Conservation (phyloP, 2,888 invertebrate species). For the Tholera decimalis region DNA sequence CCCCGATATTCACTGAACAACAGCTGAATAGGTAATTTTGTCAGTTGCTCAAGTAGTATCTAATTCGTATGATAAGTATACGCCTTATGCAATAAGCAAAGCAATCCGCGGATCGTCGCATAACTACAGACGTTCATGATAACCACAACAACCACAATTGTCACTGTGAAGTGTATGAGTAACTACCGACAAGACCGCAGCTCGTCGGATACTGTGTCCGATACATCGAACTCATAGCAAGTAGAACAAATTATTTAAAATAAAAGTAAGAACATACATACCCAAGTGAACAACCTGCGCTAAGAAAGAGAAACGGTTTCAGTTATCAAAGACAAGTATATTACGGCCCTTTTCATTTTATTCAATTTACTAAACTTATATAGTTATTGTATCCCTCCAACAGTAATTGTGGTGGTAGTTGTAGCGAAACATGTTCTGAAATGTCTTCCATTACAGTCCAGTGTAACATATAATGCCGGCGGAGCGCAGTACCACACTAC, state of each 20-base stretch:
- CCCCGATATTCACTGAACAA: background rate
- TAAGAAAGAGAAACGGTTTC: too few species aligned
- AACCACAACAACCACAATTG: background rate
- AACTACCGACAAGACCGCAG: background rate
- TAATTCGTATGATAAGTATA: background rate
- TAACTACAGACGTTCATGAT: background rate
- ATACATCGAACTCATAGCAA: too few species aligned
- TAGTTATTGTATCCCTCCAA: too few species aligned
- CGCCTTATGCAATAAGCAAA: constrained; percentile 5
- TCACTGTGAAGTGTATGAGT: background rate
- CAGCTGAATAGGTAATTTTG: background rate
- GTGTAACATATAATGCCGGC: constrained; percentile 1
- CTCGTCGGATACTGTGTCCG: too few species aligned
- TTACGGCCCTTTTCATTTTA: too few species aligned
- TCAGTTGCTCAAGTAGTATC: background rate
- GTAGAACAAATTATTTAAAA: too few species aligned
- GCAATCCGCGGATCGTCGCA: background rate
- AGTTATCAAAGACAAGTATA: too few species aligned
- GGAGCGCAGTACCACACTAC: constrained; percentile 5
- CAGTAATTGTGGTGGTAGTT: background rate
- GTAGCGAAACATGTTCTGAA: constrained; percentile 8
- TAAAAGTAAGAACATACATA: too few species aligned
- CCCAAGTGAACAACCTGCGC: too few species aligned
- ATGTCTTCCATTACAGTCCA: constrained; percentile 13
- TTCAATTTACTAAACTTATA: background rate